These are phyloP conservation scores for Agrilus planipennis DNA, from an alignment of 1,140 invertebrate genomes.

Conservation along the genomic window DNA sequence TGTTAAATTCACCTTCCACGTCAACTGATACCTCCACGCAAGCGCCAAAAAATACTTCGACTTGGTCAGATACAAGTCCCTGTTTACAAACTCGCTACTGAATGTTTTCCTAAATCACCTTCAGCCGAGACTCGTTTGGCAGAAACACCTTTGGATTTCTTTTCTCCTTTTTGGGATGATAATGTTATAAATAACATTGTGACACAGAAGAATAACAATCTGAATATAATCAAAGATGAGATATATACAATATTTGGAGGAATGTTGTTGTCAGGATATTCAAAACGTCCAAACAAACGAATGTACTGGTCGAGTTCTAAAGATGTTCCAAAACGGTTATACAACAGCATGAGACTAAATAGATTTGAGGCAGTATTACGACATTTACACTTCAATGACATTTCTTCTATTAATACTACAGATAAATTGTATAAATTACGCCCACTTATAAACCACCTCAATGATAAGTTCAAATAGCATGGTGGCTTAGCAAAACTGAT, in stretches of 20 bases:
- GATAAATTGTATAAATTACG: slow-evolving; percentile 14
- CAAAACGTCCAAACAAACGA: too few relatives aligned
- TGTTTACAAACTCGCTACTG: not conserved
- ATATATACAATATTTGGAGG: slow-evolving; percentile 13
- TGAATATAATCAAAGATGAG: slow-evolving; percentile 11
- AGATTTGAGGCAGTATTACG: too few relatives aligned
- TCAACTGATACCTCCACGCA: too few relatives aligned
- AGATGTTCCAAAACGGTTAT: too few relatives aligned
- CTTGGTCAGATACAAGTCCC: slow-evolving; percentile 1
- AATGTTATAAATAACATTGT: slow-evolving; percentile 2
- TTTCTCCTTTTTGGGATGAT: slow-evolving; percentile 9
- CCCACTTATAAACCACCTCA: slow-evolving; percentile 11
- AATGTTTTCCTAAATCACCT: not conserved
- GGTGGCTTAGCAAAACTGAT: slow-evolving; percentile 16
- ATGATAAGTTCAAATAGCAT: slow-evolving; percentile 13
- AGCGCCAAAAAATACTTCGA: slow-evolving; percentile 1
- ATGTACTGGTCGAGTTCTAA: too few relatives aligned
- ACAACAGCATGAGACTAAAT: slow-evolving; percentile 11
- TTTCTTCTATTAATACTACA: slow-evolving; percentile 6
- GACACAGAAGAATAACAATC: slow-evolving; percentile 7
- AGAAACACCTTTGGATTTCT: slow-evolving; percentile 7
- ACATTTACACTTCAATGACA: too few relatives aligned
- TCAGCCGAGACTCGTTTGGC: slow-evolving; percentile 2
- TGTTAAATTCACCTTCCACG: too few relatives aligned
- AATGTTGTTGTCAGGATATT: too few relatives aligned